Conservation (phyloP, 2,113 vertebrate genomes). For the Smithornis capensis region DNA sequence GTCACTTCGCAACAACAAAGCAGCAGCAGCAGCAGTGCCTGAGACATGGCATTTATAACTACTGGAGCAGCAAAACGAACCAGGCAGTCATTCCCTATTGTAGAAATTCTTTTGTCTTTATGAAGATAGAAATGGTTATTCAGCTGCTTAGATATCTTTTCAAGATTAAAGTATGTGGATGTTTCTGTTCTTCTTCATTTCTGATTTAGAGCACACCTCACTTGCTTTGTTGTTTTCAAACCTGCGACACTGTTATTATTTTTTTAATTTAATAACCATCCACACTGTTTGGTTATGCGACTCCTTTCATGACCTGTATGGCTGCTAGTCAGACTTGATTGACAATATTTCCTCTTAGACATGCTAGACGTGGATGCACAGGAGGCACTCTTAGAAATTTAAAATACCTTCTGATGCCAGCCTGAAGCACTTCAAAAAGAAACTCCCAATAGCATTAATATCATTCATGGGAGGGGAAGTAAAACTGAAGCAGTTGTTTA, state of each 20-base stretch:
- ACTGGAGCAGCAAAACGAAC: constrained; percentile 41
- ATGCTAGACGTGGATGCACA: background rate
- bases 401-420: background rate
- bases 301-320: background rate
- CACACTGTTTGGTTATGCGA: background rate
- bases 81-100: constrained; percentile 8
- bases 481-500: background rate
- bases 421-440: background rate
- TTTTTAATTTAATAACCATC: background rate
- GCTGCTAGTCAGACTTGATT: background rate
- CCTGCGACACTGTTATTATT: background rate
- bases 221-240: background rate
- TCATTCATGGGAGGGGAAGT: background rate
- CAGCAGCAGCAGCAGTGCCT: background rate
- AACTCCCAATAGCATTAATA: background rate
- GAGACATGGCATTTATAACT: background rate
- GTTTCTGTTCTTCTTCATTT: background rate
- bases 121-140: constrained; percentile 2
- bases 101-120: background rate
- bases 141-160: background rate
- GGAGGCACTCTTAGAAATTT: background rate
- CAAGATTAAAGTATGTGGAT: background rate
- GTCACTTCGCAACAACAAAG: constrained; percentile 45
- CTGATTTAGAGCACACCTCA: background rate
- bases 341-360: background rate